phyloP scores from a whole-genome alignment of 2,888 invertebrate species.

The Stenichneumon culpator region DNA sequence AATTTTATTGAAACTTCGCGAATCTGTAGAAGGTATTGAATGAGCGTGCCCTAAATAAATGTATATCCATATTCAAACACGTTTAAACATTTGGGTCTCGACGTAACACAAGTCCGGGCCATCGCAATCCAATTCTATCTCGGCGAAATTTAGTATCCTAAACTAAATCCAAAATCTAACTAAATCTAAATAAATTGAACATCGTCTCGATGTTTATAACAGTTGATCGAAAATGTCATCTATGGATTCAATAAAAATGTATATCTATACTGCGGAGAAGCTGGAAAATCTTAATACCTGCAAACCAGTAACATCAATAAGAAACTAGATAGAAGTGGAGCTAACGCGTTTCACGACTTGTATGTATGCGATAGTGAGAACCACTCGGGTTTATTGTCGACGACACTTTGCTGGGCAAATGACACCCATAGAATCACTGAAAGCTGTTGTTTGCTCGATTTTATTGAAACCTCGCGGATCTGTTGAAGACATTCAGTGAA shows the following conservation, averaged over 20 bases:
- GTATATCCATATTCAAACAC: neutral
- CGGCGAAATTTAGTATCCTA: too few species aligned
- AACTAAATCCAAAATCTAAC: too few species aligned
- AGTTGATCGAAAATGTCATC: neutral
- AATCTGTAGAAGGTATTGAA: neutral
- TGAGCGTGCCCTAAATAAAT: neutral
- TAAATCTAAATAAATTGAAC: too few species aligned
- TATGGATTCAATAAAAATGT: neutral
- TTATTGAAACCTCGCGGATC: neutral
- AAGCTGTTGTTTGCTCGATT: neutral
- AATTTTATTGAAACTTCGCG: neutral
- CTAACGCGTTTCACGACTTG: too few species aligned
- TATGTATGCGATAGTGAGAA: too few species aligned
- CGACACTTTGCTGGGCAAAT: neutral
- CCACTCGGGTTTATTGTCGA: neutral
- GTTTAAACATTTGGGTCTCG: neutral
- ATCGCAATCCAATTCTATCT: too few species aligned
- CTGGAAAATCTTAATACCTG: slow-evolving; percentile 18
- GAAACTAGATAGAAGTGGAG: slow-evolving; percentile 52
- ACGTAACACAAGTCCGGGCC: neutral
- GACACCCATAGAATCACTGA: neutral
- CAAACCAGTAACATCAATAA: slow-evolving; percentile 4
- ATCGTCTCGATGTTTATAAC: slow-evolving; percentile 2
- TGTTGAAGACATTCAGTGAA: neutral
- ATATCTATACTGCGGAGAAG: neutral